Conservation (phyloP, 2,113 vertebrate genomes). For the Sinocyclocheilus anophthalmus region DNA sequence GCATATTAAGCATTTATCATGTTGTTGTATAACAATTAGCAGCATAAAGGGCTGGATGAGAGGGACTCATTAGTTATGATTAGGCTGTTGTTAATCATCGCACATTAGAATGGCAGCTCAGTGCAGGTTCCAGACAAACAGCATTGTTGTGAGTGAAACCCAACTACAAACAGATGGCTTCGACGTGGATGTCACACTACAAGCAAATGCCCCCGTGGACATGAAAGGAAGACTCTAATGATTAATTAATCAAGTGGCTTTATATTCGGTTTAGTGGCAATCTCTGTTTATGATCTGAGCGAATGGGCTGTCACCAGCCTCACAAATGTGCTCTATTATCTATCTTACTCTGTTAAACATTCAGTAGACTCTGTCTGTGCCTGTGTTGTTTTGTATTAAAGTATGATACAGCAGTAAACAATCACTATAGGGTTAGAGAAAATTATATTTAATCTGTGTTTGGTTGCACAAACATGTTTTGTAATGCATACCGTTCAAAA, state of each 20-base stretch:
- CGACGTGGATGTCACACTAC: constrained; percentile 50
- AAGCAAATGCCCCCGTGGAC: constrained; percentile 50
- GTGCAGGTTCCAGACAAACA: constrained; percentile 47
- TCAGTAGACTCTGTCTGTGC: constrained; percentile 31
- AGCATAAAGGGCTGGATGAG: constrained; percentile 66
- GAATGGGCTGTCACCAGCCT: constrained; percentile 18
- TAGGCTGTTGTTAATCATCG: constrained; percentile 84
- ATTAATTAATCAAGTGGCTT: constrained; percentile 62
- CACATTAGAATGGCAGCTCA: constrained; percentile 74
- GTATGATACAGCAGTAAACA: not conserved
- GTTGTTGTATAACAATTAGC: constrained; percentile 76
- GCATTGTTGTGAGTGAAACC: constrained; percentile 57
- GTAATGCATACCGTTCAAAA: not conserved
- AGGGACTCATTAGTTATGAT: constrained; percentile 88
- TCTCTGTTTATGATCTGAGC: constrained; percentile 50
- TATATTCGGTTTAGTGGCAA: constrained; percentile 55
- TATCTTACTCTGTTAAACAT: constrained; percentile 41
- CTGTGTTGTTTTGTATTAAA: constrained; percentile 21
- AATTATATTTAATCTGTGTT: not conserved
- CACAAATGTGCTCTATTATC: constrained; percentile 46
- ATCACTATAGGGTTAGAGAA: not conserved
- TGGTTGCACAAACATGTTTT: not conserved
- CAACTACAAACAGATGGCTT: constrained; percentile 61
- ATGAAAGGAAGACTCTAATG: constrained; percentile 46
- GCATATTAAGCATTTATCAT: constrained; percentile 57